Conservation (phyloP, 2,888 invertebrate genomes). For the Agonopterix subpropinquella region DNA sequence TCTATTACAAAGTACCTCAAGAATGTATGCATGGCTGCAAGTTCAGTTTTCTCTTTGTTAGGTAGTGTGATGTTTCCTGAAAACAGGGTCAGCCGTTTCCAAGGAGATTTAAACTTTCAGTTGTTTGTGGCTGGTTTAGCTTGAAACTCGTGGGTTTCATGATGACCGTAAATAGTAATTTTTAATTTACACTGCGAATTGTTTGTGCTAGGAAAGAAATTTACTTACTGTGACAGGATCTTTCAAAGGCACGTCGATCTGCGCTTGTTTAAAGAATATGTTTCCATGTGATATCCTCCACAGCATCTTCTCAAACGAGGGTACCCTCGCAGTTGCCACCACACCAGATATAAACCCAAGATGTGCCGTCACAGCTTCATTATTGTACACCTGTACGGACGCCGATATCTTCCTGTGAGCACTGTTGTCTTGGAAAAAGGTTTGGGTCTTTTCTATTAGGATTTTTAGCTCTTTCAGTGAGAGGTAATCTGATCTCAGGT, state of each 20-base stretch:
- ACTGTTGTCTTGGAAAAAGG: slow-evolving; percentile 77
- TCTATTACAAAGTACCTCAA: too few species aligned
- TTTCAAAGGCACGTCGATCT: slow-evolving; percentile 57
- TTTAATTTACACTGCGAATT: background rate
- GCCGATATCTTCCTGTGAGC: slow-evolving; percentile 68
- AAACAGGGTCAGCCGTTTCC: too few species aligned
- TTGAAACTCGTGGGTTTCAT: background rate
- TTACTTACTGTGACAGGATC: slow-evolving; percentile 60
- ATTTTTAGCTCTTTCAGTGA: slow-evolving; percentile 58
- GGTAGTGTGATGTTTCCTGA: too few species aligned
- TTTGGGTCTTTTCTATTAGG: slow-evolving; percentile 63
- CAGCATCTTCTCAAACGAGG: slow-evolving; percentile 64
- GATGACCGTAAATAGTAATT: background rate
- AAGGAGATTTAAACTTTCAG: too few species aligned
- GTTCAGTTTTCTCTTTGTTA: too few species aligned
- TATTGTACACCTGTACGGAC: slow-evolving; percentile 58
- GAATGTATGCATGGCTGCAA: too few species aligned
- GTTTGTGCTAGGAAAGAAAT: too few species aligned
- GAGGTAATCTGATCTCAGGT: slow-evolving; percentile 60
- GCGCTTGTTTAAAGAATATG: slow-evolving; percentile 68
- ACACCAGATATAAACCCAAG: slow-evolving; percentile 67
- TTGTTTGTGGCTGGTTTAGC: background rate
- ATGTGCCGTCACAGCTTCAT: slow-evolving; percentile 58
- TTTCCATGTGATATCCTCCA: slow-evolving; percentile 71
- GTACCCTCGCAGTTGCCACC: slow-evolving; percentile 56